A percentile compares a stretch with the other conserved stretches of the same genome.
Evolutionary conservation across 2,113 vertebrate genomes (phyloP).

Genomic region (Rhinogobius similis): DNA sequence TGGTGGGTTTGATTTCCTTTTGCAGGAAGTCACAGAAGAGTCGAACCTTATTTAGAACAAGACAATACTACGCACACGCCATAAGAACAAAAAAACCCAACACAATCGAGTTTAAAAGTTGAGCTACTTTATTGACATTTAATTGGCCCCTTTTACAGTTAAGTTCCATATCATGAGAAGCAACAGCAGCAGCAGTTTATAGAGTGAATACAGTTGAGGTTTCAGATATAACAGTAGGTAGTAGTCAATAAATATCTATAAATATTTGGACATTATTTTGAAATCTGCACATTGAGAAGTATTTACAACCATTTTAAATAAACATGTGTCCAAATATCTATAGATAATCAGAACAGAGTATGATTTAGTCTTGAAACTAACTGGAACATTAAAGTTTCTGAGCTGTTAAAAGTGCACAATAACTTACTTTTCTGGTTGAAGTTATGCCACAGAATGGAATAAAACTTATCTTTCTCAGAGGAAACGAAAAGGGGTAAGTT

Average conservation of each 20-base stretch:
- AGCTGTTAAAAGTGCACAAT: background rate
- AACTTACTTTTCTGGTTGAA: background rate
- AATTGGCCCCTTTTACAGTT: slow-evolving; percentile 50
- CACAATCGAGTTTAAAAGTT: slow-evolving; percentile 66
- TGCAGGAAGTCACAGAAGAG: slow-evolving; percentile 59
- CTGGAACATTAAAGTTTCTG: background rate
- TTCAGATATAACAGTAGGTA: background rate
- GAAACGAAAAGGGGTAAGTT: too few species aligned
- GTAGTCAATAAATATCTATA: background rate
- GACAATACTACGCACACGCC: background rate
- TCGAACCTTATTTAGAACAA: slow-evolving; percentile 2
- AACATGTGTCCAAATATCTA: slow-evolving; percentile 8
- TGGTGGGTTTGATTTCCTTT: slow-evolving; percentile 58
- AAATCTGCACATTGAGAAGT: slow-evolving; percentile 21
- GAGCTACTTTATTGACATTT: slow-evolving; percentile 62
- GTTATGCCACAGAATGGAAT: too few species aligned
- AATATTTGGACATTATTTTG: slow-evolving; percentile 19
- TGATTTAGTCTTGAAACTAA: too few species aligned
- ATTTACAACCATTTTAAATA: slow-evolving; percentile 22
- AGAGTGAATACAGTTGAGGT: background rate
- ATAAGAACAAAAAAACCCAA: background rate
- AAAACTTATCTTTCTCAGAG: too few species aligned
- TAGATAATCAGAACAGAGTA: background rate
- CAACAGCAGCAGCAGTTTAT: background rate
- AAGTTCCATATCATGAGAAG: slow-evolving; percentile 20